These are phyloP conservation scores for Timema cristinae DNA, from an alignment of 2,888 invertebrate species.

Conservation along the genomic window DNA sequence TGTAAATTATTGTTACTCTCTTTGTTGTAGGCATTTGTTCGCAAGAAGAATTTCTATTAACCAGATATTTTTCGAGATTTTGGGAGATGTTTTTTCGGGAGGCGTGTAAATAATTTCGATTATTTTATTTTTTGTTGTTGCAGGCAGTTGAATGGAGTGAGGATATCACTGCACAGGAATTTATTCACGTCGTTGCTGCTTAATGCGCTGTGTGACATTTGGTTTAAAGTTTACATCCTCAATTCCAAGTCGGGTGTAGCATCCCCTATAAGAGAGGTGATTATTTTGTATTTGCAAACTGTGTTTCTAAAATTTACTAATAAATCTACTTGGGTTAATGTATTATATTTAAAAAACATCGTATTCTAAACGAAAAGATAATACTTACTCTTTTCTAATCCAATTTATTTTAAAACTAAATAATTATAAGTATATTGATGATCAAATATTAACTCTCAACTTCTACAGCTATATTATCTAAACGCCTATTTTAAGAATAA, in stretches of 20 bases:
- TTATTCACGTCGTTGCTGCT: constrained; percentile 30
- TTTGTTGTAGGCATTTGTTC: no score
- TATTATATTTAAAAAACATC: background rate
- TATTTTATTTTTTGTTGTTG: background rate
- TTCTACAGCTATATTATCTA: no score
- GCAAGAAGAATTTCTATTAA: no score
- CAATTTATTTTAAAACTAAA: background rate
- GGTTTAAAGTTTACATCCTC: constrained; percentile 26
- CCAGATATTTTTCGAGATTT: no score
- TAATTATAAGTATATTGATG: background rate
- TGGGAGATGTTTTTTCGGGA: no score
- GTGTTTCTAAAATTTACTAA: background rate
- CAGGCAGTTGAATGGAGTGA: constrained; percentile 31
- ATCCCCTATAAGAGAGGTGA: constrained; percentile 26
- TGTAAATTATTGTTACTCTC: no score
- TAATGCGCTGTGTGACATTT: constrained; percentile 28
- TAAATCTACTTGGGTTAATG: background rate
- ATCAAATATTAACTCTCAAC: no score
- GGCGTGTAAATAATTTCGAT: no score
- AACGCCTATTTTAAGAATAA: no score
- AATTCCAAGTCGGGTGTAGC: constrained; percentile 20
- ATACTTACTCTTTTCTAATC: background rate
- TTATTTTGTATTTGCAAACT: background rate
- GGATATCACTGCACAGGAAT: constrained; percentile 31
- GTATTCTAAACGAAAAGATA: background rate